Evolutionary conservation across 2,888 invertebrate species (phyloP).

Genomic region (Agrilus cyanescens): DNA sequence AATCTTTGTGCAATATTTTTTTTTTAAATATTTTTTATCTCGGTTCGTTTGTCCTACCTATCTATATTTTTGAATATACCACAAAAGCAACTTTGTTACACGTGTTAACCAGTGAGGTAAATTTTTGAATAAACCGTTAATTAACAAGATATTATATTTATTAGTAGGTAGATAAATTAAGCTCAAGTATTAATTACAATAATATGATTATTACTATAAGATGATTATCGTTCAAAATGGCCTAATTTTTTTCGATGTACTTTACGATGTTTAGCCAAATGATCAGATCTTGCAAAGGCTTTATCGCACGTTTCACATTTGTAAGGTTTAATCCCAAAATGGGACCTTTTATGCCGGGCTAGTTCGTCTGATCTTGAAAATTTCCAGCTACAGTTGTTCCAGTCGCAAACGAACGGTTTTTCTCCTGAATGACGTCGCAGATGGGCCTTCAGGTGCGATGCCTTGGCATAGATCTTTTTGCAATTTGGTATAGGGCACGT

Average conservation of each 20-base stretch:
- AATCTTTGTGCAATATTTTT: no score
- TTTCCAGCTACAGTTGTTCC: constrained; percentile 74
- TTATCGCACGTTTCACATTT: constrained; percentile 79
- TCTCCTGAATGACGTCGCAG: constrained; percentile 67
- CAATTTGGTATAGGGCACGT: constrained; percentile 61
- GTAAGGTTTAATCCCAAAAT: constrained; percentile 91
- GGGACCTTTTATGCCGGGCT: constrained; percentile 85
- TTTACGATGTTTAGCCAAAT: constrained; percentile 83
- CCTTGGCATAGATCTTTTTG: constrained; percentile 75
- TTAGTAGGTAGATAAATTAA: no score
- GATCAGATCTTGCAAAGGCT: constrained; percentile 86
- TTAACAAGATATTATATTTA: no score
- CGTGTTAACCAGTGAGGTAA: no score
- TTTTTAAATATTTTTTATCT: no score
- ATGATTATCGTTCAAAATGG: constrained; percentile 20
- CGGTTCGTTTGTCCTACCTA: no score
- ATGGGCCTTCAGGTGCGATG: constrained; percentile 83
- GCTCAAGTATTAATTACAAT: no score
- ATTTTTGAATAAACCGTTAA: no score
- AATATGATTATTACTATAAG: no score
- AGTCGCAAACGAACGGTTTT: constrained; percentile 47
- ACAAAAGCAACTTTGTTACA: no score
- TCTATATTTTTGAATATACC: no score
- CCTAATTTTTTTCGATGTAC: constrained; percentile 59
- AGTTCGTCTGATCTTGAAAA: constrained; percentile 92